A percentile compares a stretch with the other conserved stretches of the same genome.
phyloP scores from a whole-genome alignment of 2,797 vertebrate species.

The Pangasius sanitwongsei region DNA sequence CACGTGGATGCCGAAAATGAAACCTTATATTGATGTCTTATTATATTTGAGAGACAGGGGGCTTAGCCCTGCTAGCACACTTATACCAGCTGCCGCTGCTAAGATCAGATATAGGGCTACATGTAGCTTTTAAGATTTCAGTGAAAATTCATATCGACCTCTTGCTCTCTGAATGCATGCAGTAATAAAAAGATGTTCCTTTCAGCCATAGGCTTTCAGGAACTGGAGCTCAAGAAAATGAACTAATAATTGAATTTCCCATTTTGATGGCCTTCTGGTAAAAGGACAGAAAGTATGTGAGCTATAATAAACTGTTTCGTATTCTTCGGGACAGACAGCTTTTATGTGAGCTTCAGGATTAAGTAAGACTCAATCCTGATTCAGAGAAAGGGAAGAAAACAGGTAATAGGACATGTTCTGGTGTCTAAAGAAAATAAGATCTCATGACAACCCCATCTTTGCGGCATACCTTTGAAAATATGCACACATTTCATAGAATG shows the following conservation, averaged over 20 bases:
- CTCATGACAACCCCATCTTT: background rate
- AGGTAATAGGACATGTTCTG: background rate
- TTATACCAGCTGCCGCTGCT: background rate
- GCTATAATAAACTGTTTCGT: background rate
- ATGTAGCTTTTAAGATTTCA: conserved; percentile 5
- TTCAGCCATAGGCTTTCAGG: conserved; percentile 31
- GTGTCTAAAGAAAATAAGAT: background rate
- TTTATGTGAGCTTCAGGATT: too few species aligned
- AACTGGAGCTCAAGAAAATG: conserved; percentile 16
- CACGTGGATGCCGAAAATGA: background rate
- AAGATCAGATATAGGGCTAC: background rate
- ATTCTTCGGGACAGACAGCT: background rate
- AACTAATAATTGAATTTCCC: conserved; percentile 36
- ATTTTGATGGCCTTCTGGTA: conserved; percentile 22
- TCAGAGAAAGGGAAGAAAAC: conserved; percentile 11
- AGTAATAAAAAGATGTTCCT: conserved; percentile 24
- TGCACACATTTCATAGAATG: background rate
- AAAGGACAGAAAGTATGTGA: conserved; percentile 30
- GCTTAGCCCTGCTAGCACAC: background rate
- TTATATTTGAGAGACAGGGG: background rate
- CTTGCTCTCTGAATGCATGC: background rate
- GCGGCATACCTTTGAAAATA: background rate
- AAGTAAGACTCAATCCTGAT: background rate
- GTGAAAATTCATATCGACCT: background rate
- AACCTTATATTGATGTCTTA: background rate